phyloP scores from a whole-genome alignment of 2,113 vertebrate species.

The Hippolais icterina region DNA sequence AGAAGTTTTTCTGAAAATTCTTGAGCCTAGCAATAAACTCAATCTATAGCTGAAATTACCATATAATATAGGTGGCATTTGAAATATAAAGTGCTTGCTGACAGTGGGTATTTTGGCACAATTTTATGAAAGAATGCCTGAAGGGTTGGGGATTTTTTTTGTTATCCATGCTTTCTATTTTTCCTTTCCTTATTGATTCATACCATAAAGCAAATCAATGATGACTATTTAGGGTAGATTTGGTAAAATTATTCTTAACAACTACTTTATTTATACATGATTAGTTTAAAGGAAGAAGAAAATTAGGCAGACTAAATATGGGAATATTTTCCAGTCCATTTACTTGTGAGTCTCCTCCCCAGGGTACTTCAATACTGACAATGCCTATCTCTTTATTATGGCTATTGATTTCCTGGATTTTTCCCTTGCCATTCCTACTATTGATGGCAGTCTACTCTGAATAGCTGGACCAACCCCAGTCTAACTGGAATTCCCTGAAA shows the following conservation, averaged over 20 bases:
- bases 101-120: neutral
- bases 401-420: slow-evolving; percentile 11
- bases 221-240: slow-evolving; percentile 49
- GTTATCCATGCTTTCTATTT: neutral
- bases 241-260: slow-evolving; percentile 48
- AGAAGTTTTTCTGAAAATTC: neutral
- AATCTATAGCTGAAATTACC: neutral
- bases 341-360: neutral
- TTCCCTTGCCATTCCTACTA: neutral
- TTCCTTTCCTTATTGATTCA: neutral
- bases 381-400: neutral
- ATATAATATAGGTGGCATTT: neutral
- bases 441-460: neutral
- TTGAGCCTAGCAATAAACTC: neutral
- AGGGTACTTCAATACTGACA: neutral
- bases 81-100: neutral
- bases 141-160: accelerated
- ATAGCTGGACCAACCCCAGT: neutral
- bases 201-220: slow-evolving; percentile 36
- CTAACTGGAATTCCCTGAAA: neutral
- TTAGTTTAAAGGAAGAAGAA: slow-evolving; percentile 63
- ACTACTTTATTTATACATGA: slow-evolving; percentile 49
- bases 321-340: slow-evolving; percentile 55
- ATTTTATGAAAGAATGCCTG: neutral
- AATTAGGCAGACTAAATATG: slow-evolving; percentile 47